These are phyloP conservation scores for Olivierus martensii DNA, from an alignment of 1,140 invertebrate genomes.

Conservation along the genomic window DNA sequence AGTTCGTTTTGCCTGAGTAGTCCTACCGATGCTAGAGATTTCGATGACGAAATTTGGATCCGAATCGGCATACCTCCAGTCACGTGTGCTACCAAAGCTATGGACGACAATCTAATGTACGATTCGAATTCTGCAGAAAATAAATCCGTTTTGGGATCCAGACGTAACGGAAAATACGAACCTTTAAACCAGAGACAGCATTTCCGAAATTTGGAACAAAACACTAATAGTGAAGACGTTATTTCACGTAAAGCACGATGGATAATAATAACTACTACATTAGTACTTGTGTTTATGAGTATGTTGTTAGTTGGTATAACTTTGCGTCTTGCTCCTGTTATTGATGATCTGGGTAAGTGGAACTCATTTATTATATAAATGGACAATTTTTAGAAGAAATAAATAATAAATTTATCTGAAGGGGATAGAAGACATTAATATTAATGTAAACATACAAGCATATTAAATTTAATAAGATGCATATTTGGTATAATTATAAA, in stretches of 20 bases:
- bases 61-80: conserved; percentile 3
- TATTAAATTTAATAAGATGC: no score
- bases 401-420: no score
- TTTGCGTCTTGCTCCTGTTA: conserved; percentile 73
- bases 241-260: conserved; percentile 63
- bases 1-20: conserved; percentile 12
- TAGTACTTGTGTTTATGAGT: conserved; percentile 67
- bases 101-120: not conserved
- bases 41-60: not conserved
- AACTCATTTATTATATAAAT: no score
- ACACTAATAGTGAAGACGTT: conserved; percentile 38
- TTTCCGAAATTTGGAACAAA: conserved; percentile 15
- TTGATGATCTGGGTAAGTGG: conserved; percentile 79
- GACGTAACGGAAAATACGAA: conserved; percentile 7
- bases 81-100: conserved; percentile 12
- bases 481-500: no score
- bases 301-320: conserved; percentile 75
- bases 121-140: conserved; percentile 3
- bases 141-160: conserved; percentile 37
- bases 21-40: conserved; percentile 4
- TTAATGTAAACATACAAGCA: no score
- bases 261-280: conserved; percentile 75
- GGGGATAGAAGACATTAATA: no score
- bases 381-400: no score
- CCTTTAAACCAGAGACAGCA: conserved; percentile 14